Evolutionary conservation across 2,888 invertebrate species (phyloP).

Genomic region (Octodonta nipae): DNA sequence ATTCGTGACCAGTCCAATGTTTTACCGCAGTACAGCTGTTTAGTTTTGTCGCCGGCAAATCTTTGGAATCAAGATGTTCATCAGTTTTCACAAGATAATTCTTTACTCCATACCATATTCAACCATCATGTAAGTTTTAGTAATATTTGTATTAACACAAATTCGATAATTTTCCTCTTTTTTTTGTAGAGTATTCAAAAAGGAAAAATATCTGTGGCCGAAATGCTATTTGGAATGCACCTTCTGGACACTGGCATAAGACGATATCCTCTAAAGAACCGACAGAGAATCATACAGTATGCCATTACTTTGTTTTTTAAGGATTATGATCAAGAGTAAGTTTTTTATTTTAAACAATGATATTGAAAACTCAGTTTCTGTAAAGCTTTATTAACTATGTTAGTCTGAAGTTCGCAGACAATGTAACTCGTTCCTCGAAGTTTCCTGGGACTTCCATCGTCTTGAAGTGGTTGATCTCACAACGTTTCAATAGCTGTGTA

Average conservation of each 20-base stretch:
- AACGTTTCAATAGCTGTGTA: too few species aligned
- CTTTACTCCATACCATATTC: conserved; percentile 69
- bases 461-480: too few species aligned
- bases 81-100: conserved; percentile 63
- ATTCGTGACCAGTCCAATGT: conserved; percentile 37
- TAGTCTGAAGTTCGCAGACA: too few species aligned
- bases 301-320: conserved; percentile 78
- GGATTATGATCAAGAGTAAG: conserved; percentile 63
- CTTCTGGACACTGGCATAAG: conserved; percentile 83
- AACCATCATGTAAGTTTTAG: conserved; percentile 57
- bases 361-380: too few species aligned
- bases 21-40: conserved; percentile 83
- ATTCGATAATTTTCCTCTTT: too few species aligned
- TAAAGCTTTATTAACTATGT: too few species aligned
- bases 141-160: neutral
- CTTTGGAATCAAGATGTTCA: conserved; percentile 80
- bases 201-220: conserved; percentile 69
- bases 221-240: conserved; percentile 85
- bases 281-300: conserved; percentile 77
- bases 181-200: conserved; percentile 58
- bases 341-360: too few species aligned
- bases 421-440: too few species aligned
- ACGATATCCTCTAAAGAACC: conserved; percentile 68
- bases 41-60: conserved; percentile 84
- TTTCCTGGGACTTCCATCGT: too few species aligned